A percentile compares a stretch with the other conserved stretches of the same genome.
These are phyloP conservation scores for Cyrtodaria siliqua DNA, from an alignment of 2,888 invertebrate species.

Conservation along the genomic window DNA sequence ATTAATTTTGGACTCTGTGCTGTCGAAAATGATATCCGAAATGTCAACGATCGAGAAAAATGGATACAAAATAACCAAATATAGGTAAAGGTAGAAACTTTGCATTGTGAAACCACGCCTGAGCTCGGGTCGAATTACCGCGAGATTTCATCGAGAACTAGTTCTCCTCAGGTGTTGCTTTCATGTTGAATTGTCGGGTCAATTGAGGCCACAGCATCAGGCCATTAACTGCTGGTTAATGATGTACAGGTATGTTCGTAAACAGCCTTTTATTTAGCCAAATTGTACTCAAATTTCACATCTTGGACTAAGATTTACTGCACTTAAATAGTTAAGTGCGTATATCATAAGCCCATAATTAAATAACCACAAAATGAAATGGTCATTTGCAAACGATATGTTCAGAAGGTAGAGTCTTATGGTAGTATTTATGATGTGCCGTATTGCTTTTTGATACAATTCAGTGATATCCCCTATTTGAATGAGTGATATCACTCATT, in stretches of 20 bases:
- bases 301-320: not conserved
- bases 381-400: too few relatives aligned
- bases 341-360: too few relatives aligned
- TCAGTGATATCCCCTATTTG: too few relatives aligned
- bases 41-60: constrained; percentile 24
- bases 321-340: too few relatives aligned
- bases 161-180: constrained; percentile 55
- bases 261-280: constrained; percentile 20
- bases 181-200: constrained; percentile 57
- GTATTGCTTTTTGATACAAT: too few relatives aligned
- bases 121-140: constrained; percentile 33
- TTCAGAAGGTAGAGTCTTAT: too few relatives aligned
- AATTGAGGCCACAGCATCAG: constrained; percentile 46
- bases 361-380: too few relatives aligned
- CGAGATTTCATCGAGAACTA: constrained; percentile 37
- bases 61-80: constrained; percentile 20
- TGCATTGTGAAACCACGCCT: constrained; percentile 43
- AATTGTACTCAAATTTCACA: not conserved
- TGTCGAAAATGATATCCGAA: constrained; percentile 28
- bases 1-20: constrained; percentile 37
- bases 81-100: constrained; percentile 47
- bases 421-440: too few relatives aligned
- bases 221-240: constrained; percentile 60
- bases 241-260: constrained; percentile 60
- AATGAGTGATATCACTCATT: too few relatives aligned